Evolutionary conservation across 2,888 invertebrate genomes (phyloP).

Genomic region (Neoscelio sp.): DNA sequence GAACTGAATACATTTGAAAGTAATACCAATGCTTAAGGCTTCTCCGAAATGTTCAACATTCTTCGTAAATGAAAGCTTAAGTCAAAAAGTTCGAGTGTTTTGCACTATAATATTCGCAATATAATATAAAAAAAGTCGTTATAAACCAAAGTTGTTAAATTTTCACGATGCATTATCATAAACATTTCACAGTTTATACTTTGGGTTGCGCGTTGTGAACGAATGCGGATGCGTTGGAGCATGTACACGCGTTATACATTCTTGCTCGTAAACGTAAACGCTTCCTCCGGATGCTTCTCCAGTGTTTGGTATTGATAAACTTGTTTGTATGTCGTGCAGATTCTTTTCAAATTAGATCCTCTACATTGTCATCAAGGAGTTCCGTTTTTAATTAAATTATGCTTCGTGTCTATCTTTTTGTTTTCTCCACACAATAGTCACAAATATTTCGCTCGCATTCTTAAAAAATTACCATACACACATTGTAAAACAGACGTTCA

Average conservation of each 20-base stretch:
- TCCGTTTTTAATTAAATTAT: slow-evolving; percentile 63
- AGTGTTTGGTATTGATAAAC: slow-evolving; percentile 53
- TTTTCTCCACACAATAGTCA: too few relatives aligned
- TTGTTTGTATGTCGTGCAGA: slow-evolving; percentile 55
- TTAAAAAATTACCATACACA: too few relatives aligned
- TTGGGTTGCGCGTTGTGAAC: slow-evolving; percentile 21
- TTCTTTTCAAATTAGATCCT: slow-evolving; percentile 63
- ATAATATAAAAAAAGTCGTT: slow-evolving; percentile 26
- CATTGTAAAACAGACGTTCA: too few relatives aligned
- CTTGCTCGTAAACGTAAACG: slow-evolving; percentile 45
- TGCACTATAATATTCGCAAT: slow-evolving; percentile 1
- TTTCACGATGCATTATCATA: slow-evolving; percentile 34
- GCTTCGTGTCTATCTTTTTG: neutral
- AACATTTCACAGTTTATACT: slow-evolving; percentile 19
- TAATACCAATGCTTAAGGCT: slow-evolving; percentile 6
- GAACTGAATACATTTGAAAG: slow-evolving; percentile 14
- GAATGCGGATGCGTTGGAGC: slow-evolving; percentile 37
- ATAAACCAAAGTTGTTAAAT: slow-evolving; percentile 25
- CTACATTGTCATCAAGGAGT: slow-evolving; percentile 59
- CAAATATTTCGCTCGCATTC: too few relatives aligned
- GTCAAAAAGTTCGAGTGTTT: slow-evolving; percentile 9
- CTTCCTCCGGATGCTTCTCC: slow-evolving; percentile 57
- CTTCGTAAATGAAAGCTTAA: slow-evolving; percentile 14
- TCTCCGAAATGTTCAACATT: slow-evolving; percentile 35
- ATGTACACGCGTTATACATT: slow-evolving; percentile 23